A percentile compares a stretch with the other conserved stretches of the same genome.
These are phyloP conservation scores for Aurelia sp. DNA, from an alignment of 30 jellyfish, hydroid and myxozoan genomes.

Conservation along the genomic window DNA sequence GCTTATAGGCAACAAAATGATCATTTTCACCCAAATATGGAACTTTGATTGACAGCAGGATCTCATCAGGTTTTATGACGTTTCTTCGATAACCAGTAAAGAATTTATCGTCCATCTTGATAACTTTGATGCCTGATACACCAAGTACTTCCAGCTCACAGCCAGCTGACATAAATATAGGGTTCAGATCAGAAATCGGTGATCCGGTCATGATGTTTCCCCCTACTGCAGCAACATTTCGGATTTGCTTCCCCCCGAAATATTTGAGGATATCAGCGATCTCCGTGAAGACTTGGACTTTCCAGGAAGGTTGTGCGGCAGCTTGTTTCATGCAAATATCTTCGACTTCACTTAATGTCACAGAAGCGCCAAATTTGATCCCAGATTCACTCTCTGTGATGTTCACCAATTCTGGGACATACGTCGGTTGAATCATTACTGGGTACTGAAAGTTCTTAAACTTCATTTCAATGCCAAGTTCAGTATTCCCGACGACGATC, in stretches of 20 bases:
- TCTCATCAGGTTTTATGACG: constrained; percentile 36
- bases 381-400: constrained; percentile 21
- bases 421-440: constrained; percentile 32
- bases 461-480: constrained; percentile 36
- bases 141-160: constrained; percentile 18
- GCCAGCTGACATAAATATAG: constrained; percentile 43
- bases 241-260: constrained; percentile 49
- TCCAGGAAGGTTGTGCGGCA: constrained; percentile 28
- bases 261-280: constrained; percentile 20
- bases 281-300: constrained; percentile 34
- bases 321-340: constrained; percentile 13
- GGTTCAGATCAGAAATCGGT: constrained; percentile 52
- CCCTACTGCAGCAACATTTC: constrained; percentile 50
- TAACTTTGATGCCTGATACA: background rate
- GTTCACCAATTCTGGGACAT: constrained; percentile 17
- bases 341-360: constrained; percentile 33
- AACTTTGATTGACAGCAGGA: constrained; percentile 23
- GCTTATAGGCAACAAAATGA: constrained; percentile 23
- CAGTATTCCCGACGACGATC: constrained; percentile 27
- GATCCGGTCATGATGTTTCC: constrained; percentile 42
- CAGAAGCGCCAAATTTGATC: constrained; percentile 28
- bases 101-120: constrained; percentile 36
- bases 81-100: constrained; percentile 41
- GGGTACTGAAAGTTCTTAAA: constrained; percentile 48
- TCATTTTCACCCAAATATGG: constrained; percentile 44